These are phyloP conservation scores for Hartigia nigra DNA, from an alignment of 2,888 invertebrate genomes.

Conservation along the genomic window DNA sequence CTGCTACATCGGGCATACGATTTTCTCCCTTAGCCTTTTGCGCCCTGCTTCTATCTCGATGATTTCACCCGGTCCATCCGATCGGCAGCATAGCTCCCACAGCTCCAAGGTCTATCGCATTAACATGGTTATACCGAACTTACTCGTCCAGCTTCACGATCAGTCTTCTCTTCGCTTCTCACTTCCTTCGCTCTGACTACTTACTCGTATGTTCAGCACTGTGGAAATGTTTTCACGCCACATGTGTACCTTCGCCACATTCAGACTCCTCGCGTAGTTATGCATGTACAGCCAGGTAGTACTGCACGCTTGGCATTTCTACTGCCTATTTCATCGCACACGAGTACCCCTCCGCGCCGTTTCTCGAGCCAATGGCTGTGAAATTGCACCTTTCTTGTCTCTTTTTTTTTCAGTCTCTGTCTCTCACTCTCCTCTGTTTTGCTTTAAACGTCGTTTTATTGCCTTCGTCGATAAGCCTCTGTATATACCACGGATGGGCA, in stretches of 20 bases:
- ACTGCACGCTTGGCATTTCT: constrained; percentile 21
- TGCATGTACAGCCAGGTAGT: neutral
- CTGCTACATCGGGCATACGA: constrained; percentile 26
- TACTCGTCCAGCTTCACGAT: neutral
- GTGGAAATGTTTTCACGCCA: neutral
- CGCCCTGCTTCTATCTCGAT: neutral
- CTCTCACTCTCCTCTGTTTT: neutral
- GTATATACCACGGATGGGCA: neutral
- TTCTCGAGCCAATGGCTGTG: constrained; percentile 50
- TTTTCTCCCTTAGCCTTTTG: neutral
- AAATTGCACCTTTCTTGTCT: constrained; percentile 48
- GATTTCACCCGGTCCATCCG: constrained; percentile 7
- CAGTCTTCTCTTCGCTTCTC: neutral
- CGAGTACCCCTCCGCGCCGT: constrained; percentile 36
- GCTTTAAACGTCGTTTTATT: neutral
- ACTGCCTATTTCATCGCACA: constrained; percentile 34
- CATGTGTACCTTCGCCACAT: neutral
- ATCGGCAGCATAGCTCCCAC: constrained; percentile 5
- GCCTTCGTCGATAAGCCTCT: neutral
- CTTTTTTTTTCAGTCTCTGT: neutral
- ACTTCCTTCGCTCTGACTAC: neutral
- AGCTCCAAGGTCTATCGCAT: neutral
- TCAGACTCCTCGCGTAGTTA: neutral
- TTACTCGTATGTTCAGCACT: neutral
- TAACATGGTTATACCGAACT: neutral